phyloP scores from a whole-genome alignment of 1,140 invertebrate genomes.

The Teleopsis dalmanni region DNA sequence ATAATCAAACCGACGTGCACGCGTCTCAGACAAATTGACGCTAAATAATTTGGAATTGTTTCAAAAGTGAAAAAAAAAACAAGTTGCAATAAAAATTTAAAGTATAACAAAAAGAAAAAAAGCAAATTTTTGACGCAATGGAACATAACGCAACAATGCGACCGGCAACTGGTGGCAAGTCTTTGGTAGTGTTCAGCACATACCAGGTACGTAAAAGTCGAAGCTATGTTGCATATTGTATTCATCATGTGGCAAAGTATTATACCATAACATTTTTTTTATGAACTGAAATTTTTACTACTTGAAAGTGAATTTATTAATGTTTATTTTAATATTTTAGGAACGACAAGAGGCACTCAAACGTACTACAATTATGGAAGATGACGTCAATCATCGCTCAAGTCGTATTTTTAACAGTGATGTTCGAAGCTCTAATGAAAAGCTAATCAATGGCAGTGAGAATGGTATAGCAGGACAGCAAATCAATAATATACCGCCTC shows the following conservation, averaged over 20 bases:
- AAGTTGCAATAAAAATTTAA: too few relatives aligned
- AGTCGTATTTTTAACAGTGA: neutral
- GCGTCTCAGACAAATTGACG: too few relatives aligned
- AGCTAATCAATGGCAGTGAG: conserved; percentile 8
- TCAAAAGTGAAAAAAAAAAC: too few relatives aligned
- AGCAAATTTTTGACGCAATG: too few relatives aligned
- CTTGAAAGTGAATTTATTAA: neutral
- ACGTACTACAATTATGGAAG: conserved; percentile 12
- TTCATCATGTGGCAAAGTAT: neutral
- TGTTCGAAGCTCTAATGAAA: neutral
- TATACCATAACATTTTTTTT: neutral
- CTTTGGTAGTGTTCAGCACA: conserved; percentile 14
- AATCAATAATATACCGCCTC: conserved; percentile 44
- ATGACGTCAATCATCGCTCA: conserved; percentile 11
- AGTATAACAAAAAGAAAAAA: too few relatives aligned
- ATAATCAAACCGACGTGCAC: too few relatives aligned
- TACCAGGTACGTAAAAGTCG: conserved; percentile 13
- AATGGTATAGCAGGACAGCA: conserved; percentile 16
- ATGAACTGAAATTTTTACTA: neutral
- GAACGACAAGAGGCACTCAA: conserved; percentile 13
- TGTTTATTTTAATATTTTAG: conserved; percentile 6
- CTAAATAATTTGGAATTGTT: too few relatives aligned
- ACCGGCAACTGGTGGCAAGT: conserved; percentile 10
- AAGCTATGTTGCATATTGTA: neutral
- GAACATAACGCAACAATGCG: conserved; percentile 15